Percentiles rank a stretch among this genome's conserved stretches.
Conservation (phyloP, 1,140 invertebrate genomes). For the Drosophila chauvacae region DNA sequence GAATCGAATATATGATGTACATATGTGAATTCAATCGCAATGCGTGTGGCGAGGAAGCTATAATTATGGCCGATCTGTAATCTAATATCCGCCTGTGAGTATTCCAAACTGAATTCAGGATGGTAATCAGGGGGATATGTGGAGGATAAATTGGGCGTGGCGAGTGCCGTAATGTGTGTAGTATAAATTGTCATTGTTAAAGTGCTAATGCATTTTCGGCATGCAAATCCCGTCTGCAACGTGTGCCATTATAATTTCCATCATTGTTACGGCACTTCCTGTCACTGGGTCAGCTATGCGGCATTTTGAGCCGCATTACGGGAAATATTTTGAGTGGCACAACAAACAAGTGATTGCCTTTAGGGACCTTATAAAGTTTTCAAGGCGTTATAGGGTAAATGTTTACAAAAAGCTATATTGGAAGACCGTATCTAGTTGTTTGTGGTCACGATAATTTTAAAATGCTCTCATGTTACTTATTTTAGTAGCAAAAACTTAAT, state of each 20-base stretch:
- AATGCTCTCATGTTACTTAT: no score
- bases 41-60: conserved; percentile 46
- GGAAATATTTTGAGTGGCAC: not conserved
- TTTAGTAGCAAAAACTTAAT: not conserved
- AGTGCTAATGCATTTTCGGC: conserved; percentile 78
- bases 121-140: not conserved
- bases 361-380: not conserved
- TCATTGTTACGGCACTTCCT: conserved; percentile 2
- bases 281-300: conserved; percentile 12
- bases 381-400: not conserved
- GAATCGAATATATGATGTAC: not conserved
- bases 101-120: conserved; percentile 12
- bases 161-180: conserved; percentile 31
- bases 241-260: conserved; percentile 15
- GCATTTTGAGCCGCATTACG: conserved; percentile 17
- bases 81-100: conserved; percentile 66
- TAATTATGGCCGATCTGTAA: conserved; percentile 65
- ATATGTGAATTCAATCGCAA: conserved; percentile 18
- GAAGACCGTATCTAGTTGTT: not conserved
- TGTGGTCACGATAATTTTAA: no score
- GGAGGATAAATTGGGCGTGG: conserved; percentile 5
- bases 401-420: no score
- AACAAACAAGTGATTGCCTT: conserved; percentile 1
- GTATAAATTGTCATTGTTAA: conserved; percentile 77
- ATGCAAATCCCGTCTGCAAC: conserved; percentile 64